phyloP scores from a whole-genome alignment of 2,888 invertebrate species.

The Oligia strigilis region DNA sequence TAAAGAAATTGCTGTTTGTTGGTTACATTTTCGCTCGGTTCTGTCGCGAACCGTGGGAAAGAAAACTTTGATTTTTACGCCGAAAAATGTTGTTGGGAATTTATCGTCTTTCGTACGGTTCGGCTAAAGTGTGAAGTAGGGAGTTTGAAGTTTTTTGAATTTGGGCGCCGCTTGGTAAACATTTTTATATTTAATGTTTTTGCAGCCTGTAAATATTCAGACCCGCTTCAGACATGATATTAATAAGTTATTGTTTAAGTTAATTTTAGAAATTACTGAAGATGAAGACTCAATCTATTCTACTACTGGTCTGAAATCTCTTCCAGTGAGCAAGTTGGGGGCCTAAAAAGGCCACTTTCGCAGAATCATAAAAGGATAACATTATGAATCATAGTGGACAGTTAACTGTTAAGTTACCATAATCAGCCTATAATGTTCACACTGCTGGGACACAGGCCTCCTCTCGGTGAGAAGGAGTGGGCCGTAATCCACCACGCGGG shows the following conservation, averaged over 20 bases:
- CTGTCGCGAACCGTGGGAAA: constrained; percentile 31
- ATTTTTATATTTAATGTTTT: constrained; percentile 28
- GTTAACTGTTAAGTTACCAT: too few relatives aligned
- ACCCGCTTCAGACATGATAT: neutral
- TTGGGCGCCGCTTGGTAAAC: constrained; percentile 35
- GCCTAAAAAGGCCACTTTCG: too few relatives aligned
- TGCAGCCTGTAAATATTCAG: neutral
- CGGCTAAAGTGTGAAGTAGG: constrained; percentile 37
- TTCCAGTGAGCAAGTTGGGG: neutral
- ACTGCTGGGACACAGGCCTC: too few relatives aligned
- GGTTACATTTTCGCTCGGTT: constrained; percentile 49
- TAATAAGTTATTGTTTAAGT: neutral
- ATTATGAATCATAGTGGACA: too few relatives aligned
- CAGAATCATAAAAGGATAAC: too few relatives aligned
- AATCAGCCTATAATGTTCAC: too few relatives aligned
- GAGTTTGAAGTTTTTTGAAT: constrained; percentile 48
- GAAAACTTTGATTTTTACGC: constrained; percentile 66
- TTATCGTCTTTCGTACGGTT: constrained; percentile 55
- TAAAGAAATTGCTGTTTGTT: constrained; percentile 61
- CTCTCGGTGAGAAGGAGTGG: too few relatives aligned
- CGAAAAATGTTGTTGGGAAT: constrained; percentile 61
- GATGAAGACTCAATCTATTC: neutral
- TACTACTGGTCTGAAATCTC: neutral
- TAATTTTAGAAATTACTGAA: neutral
- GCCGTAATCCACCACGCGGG: too few relatives aligned